Base-by-base conservation (phyloP, 2,113 vertebrate genomes). In the Lophotis ruficrista region DNA sequence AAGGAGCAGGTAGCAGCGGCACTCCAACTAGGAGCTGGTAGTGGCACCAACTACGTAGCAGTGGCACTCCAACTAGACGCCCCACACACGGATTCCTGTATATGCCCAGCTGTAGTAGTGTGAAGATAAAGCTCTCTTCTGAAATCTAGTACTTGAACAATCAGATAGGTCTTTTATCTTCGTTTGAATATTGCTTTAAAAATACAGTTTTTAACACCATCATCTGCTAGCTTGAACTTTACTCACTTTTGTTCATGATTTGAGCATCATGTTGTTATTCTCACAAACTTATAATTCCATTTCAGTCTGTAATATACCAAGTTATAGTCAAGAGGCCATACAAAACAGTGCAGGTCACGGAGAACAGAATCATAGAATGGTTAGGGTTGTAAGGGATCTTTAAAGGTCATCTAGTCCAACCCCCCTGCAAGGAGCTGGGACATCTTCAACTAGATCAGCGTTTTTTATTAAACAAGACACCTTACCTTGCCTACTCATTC, bases 391-490 rank as follows among this genome's bases (percentile, higher is more conserved):
- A 43, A 43, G 41, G 5, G 41, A 43, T 43, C 41, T 43, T 43
- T 43, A 43, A 43, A 43, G 41, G 41, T 43, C 41, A 43, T 43
- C 41, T 15, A 43, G 41, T 43, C 41, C 41, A 43, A 15, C 41
- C 41, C 41, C 41, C 14, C 41, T 43, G 41, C 41, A 43, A 43
- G 41, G 41, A 43, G 41, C 41, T 43, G 41, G 41, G 41, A 43
- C 41, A 43, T 43, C 41, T 43, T 43, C 41, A 43, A 43, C 41
- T 43, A 43, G 41, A 43, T 43, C 41, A 43, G 41, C 15, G 41
- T 43, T 17, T 95, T 75, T 83, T 85, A 50, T 83, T 95, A 79
- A 94, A 88, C 41, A 92, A 75, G 76, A 80, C 28, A 41, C 51
- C 53, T 48, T 57, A 57, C 35, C 21, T 96, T 2, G 31, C 27